Evolutionary conservation across 2,797 vertebrate species (phyloP).

Genomic region (Galaxias olidus): DNA sequence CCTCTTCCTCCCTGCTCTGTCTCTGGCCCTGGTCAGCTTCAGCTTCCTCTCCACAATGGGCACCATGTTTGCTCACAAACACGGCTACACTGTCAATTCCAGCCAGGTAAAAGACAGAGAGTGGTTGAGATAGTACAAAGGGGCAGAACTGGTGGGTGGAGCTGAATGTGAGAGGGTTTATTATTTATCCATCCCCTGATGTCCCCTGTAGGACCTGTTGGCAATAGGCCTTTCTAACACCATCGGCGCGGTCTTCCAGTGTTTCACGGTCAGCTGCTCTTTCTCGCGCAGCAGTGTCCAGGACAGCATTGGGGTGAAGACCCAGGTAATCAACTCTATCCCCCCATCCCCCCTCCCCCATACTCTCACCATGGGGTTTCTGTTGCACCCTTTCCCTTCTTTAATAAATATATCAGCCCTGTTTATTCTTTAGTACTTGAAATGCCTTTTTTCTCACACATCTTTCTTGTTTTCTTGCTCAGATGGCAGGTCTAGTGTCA

Average conservation of each 20-base stretch:
- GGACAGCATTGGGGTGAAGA: conserved; percentile 77
- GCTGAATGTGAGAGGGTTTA: no score
- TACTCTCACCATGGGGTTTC: neutral
- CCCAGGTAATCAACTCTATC: conserved; percentile 57
- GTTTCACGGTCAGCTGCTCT: conserved; percentile 84
- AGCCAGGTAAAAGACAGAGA: conserved; percentile 79
- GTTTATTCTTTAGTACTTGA: neutral
- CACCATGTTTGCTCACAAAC: conserved; percentile 84
- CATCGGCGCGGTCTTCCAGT: conserved; percentile 84
- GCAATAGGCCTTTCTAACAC: conserved; percentile 87
- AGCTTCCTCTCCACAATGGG: conserved; percentile 85
- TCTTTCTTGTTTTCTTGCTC: conserved; percentile 13
- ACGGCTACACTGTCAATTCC: conserved; percentile 79
- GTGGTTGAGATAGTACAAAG: neutral
- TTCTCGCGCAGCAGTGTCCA: conserved; percentile 88
- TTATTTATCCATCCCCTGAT: neutral
- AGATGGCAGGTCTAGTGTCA: conserved; percentile 82
- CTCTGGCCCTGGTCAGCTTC: conserved; percentile 86
- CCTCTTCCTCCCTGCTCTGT: conserved; percentile 66
- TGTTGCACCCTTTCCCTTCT: neutral
- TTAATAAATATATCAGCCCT: neutral
- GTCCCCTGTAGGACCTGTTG: conserved; percentile 81
- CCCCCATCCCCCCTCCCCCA: neutral
- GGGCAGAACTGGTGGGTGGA: neutral
- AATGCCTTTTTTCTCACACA: conserved; percentile 5